Percentiles rank a stretch among this genome's conserved stretches.
Evolutionary conservation across 2,888 invertebrate species (phyloP).

Genomic region (Hypomecis punctinalis): DNA sequence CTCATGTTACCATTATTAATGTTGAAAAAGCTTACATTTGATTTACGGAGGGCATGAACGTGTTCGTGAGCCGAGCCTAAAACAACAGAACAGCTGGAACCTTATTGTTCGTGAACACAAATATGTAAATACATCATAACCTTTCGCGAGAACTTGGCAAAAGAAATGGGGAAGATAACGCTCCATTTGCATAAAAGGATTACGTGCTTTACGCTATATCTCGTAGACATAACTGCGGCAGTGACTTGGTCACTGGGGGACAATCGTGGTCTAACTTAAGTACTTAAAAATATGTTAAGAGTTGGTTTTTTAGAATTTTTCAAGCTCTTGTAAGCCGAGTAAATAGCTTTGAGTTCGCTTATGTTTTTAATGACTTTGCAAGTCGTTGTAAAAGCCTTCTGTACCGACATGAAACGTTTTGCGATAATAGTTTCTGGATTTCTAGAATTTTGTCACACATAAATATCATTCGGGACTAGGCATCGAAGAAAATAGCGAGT

Average conservation of each 20-base stretch:
- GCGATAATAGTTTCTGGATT: no score
- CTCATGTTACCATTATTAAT: neutral
- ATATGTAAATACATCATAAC: constrained; percentile 38
- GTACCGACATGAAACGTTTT: no score
- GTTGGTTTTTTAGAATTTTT: no score
- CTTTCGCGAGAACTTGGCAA: constrained; percentile 31
- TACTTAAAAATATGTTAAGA: no score
- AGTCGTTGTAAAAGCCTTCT: no score
- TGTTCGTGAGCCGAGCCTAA: constrained; percentile 18
- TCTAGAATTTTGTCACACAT: no score
- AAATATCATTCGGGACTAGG: no score
- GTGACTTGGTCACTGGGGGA: neutral
- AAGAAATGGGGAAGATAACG: constrained; percentile 47
- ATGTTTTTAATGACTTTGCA: no score
- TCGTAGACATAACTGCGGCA: constrained; percentile 22
- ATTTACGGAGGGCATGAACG: constrained; percentile 20
- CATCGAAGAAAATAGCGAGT: no score
- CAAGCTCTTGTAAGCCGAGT: no score
- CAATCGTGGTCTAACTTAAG: no score
- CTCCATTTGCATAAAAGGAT: constrained; percentile 62
- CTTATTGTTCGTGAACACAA: constrained; percentile 39
- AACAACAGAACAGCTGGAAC: constrained; percentile 36
- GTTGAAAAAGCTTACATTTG: constrained; percentile 16
- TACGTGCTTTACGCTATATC: constrained; percentile 51
- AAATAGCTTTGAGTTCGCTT: no score